Evolutionary conservation across 2,888 invertebrate species (phyloP).

Genomic region (Pseudococcus viburni): DNA sequence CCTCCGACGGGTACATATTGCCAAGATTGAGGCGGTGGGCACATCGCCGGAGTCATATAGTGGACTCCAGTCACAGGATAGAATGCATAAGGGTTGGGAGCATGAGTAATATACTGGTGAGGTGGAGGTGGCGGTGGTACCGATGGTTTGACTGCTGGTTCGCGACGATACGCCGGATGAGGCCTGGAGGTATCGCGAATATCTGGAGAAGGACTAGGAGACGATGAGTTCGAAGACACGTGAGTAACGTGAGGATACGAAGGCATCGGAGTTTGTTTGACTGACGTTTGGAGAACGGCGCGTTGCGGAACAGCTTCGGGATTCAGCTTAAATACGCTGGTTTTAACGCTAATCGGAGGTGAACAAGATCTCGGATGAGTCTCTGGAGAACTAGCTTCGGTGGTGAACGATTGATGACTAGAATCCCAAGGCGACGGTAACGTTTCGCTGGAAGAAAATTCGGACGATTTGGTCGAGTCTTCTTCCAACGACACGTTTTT

Average conservation of each 20-base stretch:
- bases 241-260: slow-evolving; percentile 54
- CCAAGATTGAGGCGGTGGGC: neutral
- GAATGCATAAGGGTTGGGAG: neutral
- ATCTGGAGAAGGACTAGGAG: slow-evolving; percentile 33
- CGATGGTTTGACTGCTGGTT: too few relatives aligned
- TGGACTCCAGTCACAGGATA: neutral
- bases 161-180: neutral
- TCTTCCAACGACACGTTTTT: neutral
- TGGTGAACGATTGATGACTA: slow-evolving; percentile 18
- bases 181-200: neutral
- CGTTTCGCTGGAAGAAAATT: slow-evolving; percentile 27
- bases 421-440: neutral
- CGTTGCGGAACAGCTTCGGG: slow-evolving; percentile 47
- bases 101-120: neutral
- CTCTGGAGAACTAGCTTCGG: neutral
- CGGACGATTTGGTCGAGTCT: slow-evolving; percentile 31
- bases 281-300: slow-evolving; percentile 27
- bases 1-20: slow-evolving; percentile 3
- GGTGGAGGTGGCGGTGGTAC: neutral
- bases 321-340: neutral
- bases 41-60: slow-evolving; percentile 39
- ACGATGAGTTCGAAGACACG: slow-evolving; percentile 59
- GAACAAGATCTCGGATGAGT: neutral
- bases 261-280: neutral
- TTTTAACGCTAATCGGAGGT: slow-evolving; percentile 40